phyloP scores from a whole-genome alignment of 2,113 vertebrate species.

The Misgurnus mizolepis region DNA sequence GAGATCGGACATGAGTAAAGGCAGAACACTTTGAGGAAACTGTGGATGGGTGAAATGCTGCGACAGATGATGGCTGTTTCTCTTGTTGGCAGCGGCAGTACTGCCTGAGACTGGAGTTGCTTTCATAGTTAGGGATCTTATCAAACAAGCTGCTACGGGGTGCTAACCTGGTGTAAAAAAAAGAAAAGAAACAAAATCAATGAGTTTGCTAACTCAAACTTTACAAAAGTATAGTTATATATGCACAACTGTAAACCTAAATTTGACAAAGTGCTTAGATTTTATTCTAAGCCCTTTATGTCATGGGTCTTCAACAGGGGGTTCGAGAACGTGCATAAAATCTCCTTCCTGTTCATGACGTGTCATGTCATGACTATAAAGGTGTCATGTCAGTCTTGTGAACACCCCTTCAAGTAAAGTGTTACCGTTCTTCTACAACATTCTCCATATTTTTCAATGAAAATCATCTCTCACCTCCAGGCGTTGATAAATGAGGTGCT shows the following conservation, averaged over 20 bases:
- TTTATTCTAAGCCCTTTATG: too few relatives aligned
- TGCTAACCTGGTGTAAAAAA: slow-evolving; percentile 73
- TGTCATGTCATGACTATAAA: too few relatives aligned
- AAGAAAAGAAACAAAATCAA: neutral
- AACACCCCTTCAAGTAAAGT: too few relatives aligned
- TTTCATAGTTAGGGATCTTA: slow-evolving; percentile 63
- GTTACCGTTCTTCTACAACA: too few relatives aligned
- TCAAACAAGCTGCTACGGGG: slow-evolving; percentile 88
- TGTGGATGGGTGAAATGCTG: slow-evolving; percentile 50
- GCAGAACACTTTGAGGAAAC: slow-evolving; percentile 69
- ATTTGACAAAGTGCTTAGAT: too few relatives aligned
- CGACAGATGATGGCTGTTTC: slow-evolving; percentile 48
- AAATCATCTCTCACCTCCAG: slow-evolving; percentile 80
- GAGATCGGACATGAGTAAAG: slow-evolving; percentile 62
- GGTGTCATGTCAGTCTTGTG: too few relatives aligned
- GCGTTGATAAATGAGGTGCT: slow-evolving; percentile 76
- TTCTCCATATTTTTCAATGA: neutral
- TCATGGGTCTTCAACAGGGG: too few relatives aligned
- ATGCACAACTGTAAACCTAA: too few relatives aligned
- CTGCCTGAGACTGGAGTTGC: slow-evolving; percentile 45
- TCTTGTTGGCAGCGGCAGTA: slow-evolving; percentile 77
- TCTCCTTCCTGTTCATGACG: too few relatives aligned
- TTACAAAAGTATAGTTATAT: too few relatives aligned
- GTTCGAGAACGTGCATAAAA: too few relatives aligned
- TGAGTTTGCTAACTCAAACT: neutral